phyloP scores from a whole-genome alignment of 2,113 vertebrate genomes.

The Xiphophorus couchianus region DNA sequence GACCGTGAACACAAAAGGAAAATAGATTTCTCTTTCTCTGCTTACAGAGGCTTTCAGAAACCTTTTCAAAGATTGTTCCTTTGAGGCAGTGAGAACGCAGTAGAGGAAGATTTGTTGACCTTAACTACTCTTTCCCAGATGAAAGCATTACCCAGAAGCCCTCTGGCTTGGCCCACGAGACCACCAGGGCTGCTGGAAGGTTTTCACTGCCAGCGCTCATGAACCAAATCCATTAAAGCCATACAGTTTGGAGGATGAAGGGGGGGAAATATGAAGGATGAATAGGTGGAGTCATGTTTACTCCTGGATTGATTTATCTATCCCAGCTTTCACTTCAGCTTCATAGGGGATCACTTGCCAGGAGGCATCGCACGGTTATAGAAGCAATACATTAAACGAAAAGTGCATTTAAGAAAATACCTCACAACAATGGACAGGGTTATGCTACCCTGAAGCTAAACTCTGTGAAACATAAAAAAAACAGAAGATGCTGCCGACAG shows the following conservation, averaged over 20 bases:
- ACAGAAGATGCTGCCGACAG: constrained; percentile 14
- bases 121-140: constrained; percentile 37
- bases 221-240: constrained; percentile 41
- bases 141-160: constrained; percentile 61
- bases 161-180: constrained; percentile 50
- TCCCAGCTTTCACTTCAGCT: constrained; percentile 14
- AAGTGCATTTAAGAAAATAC: constrained; percentile 22
- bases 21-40: constrained; percentile 43
- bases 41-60: constrained; percentile 59
- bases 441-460: constrained; percentile 26
- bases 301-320: constrained; percentile 57
- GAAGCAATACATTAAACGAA: constrained; percentile 15
- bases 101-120: constrained; percentile 53
- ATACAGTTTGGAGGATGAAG: constrained; percentile 10
- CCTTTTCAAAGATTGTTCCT: constrained; percentile 52
- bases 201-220: constrained; percentile 31
- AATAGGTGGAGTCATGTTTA: constrained; percentile 51
- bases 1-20: constrained; percentile 13
- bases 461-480: background rate
- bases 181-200: constrained; percentile 8
- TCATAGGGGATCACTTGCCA: constrained; percentile 25
- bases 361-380: constrained; percentile 26
- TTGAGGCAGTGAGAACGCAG: constrained; percentile 49
- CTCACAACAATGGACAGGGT: constrained; percentile 13
- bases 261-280: constrained; percentile 20